Base-by-base conservation (phyloP, 37 sponge, comb jelly and placozoan species). In the Oscarella lobularis region DNA sequence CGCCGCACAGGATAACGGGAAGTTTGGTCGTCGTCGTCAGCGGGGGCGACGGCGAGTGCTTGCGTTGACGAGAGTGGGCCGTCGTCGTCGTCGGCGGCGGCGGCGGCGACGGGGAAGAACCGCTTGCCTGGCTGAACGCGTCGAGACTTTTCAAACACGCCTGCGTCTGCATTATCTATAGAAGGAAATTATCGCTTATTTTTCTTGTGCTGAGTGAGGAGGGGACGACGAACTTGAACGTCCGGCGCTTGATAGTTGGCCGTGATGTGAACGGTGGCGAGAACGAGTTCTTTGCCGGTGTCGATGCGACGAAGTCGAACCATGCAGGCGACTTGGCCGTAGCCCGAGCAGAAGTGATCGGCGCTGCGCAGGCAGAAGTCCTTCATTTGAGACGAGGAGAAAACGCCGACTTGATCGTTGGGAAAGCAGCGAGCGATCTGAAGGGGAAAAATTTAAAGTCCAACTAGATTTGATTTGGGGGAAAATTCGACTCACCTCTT, bases 1-100 rank as follows among this genome's bases (percentile, higher is more conserved):
- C 98, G 29, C 89, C 91, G 33, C 94, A 93, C 31, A 90, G 38
- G 29, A 96, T 55, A 6, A 96, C 69, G 6, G 98, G 98, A 33
- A 96, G 60, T 48, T 48, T 48, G 60, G 60, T 27, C 20, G 60
- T 9, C 60, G 9, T 9, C 9, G 14, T 27, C 9, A 27, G 20
- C 20, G 60, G 60, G 14, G 9, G 60, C 9, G 14, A 48, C 9
- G 9, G 20, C 20, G 14, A 20, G 60, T 20, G 14, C 9, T 9
- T 48, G 9, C 60, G 60, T 48, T 20, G 14, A n/a, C n/a, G n/a
- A n/a, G n/a, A n/a, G n/a, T n/a, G n/a, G n/a, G n/a, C n/a, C n/a
- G 60, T 27, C n/a, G n/a, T n/a, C n/a, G n/a, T n/a, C n/a, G n/a
- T n/a, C n/a, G n/a, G n/a, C 20, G 60, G 60, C 60, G 9, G 60